phyloP scores from a whole-genome alignment of 2,797 vertebrate species.

The Euthynnus affinis region DNA sequence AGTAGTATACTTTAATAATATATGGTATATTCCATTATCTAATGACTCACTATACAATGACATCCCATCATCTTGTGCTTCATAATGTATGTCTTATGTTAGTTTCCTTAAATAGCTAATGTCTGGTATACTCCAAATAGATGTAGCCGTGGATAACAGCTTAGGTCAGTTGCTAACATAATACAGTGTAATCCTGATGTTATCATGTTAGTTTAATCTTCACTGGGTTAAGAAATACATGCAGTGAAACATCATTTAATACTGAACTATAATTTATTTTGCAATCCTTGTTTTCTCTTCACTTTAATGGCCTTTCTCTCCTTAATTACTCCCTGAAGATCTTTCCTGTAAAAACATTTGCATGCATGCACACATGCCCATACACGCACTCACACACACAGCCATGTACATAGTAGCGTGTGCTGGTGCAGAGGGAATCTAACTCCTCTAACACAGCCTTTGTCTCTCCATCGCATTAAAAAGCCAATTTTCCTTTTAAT shows the following conservation, averaged over 20 bases:
- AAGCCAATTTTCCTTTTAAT: conserved; percentile 84
- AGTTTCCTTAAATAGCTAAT: neutral
- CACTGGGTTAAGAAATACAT: conserved; percentile 28
- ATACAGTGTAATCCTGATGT: conserved; percentile 13
- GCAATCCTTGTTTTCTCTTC: conserved; percentile 62
- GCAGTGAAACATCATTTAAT: conserved; percentile 40
- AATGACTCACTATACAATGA: neutral
- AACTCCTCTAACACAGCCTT: conserved; percentile 56
- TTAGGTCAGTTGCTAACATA: conserved; percentile 28
- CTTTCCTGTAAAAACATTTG: conserved; percentile 55
- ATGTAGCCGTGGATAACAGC: conserved; percentile 3
- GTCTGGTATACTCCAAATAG: neutral
- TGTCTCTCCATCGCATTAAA: conserved; percentile 75
- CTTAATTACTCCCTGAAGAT: conserved; percentile 63
- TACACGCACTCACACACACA: conserved; percentile 7
- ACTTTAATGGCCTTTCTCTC: conserved; percentile 62
- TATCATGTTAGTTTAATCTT: conserved; percentile 53
- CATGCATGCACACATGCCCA: conserved; percentile 24
- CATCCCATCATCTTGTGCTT: neutral
- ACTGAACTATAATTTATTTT: conserved; percentile 46
- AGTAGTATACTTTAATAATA: neutral
- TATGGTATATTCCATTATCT: neutral
- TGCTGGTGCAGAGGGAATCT: conserved; percentile 27
- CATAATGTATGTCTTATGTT: conserved; percentile 2
- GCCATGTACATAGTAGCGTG: conserved; percentile 2